Percentiles rank a stretch among this genome's conserved stretches.
Conservation (phyloP, 2,797 vertebrate genomes). For the Poecilia picta region DNA sequence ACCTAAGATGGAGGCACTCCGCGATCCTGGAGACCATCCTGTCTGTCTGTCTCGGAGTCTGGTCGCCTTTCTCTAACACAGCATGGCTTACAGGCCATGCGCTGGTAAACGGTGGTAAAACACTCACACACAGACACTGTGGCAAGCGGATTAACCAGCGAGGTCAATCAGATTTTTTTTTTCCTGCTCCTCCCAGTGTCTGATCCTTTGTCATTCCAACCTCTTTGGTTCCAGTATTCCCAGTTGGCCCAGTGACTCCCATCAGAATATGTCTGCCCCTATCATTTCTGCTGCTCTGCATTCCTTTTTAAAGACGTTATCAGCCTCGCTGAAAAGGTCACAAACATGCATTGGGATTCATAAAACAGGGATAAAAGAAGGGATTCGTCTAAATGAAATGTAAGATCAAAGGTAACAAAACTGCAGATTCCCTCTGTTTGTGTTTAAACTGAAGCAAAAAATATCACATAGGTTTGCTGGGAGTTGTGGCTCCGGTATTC, state of each 20-base stretch:
- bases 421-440: not conserved
- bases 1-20: constrained; percentile 63
- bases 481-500: not conserved
- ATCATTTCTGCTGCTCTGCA: not conserved
- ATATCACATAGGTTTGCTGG: not conserved
- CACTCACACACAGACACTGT: constrained; percentile 16
- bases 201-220: constrained; percentile 19
- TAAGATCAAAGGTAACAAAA: not conserved
- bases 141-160: constrained; percentile 62
- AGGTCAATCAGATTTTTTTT: constrained; percentile 61
- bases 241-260: not conserved
- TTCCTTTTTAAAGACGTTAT: constrained; percentile 1
- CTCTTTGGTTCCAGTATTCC: not conserved
- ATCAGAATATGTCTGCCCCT: not conserved
- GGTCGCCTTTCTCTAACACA: not conserved
- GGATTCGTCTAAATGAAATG: not conserved
- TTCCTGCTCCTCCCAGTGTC: constrained; percentile 30
- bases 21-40: constrained; percentile 62
- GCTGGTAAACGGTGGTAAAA: constrained; percentile 32
- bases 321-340: not conserved
- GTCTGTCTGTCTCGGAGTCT: constrained; percentile 3
- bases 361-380: too few relatives aligned
- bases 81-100: constrained; percentile 31
- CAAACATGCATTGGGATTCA: not conserved
- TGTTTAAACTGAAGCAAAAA: not conserved